These are phyloP conservation scores for Pseudopleuronectes americanus DNA, from an alignment of 2,797 vertebrate genomes.

Conservation along the genomic window DNA sequence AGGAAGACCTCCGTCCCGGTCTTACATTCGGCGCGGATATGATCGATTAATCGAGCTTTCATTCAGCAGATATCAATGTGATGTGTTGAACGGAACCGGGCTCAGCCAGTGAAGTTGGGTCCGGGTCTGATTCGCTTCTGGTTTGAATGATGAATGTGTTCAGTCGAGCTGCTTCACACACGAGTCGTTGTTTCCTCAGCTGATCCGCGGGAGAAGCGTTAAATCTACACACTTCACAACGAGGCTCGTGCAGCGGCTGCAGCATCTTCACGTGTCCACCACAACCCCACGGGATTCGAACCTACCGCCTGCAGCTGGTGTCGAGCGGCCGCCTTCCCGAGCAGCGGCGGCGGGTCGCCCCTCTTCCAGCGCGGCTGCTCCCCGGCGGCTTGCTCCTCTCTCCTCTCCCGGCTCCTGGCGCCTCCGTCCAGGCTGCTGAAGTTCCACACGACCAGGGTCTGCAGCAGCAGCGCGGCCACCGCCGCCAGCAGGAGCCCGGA, in stretches of 20 bases:
- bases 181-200: too few species aligned
- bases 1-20: accelerated
- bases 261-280: too few species aligned
- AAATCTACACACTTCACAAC: too few species aligned
- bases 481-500: conserved; percentile 90
- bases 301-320: conserved; percentile 79
- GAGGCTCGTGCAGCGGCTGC: conserved; percentile 17
- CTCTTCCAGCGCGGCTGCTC: conserved; percentile 64
- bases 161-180: too few species aligned
- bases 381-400: conserved; percentile 74
- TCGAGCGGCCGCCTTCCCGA: conserved; percentile 77
- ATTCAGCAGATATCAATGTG: background rate
- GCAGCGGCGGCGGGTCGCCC: conserved; percentile 60
- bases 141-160: too few species aligned
- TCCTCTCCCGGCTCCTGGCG: conserved; percentile 77
- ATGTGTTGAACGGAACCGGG: background rate
- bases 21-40: background rate
- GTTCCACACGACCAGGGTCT: conserved; percentile 97
- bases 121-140: too few species aligned
- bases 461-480: conserved; percentile 91
- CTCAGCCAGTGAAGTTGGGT: too few species aligned
- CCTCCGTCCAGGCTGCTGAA: conserved; percentile 91
- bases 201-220: too few species aligned
- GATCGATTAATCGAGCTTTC: background rate
- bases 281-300: background rate